These are phyloP conservation scores for Drosophila multiciliata DNA, from an alignment of 2,888 invertebrate species.

Conservation along the genomic window DNA sequence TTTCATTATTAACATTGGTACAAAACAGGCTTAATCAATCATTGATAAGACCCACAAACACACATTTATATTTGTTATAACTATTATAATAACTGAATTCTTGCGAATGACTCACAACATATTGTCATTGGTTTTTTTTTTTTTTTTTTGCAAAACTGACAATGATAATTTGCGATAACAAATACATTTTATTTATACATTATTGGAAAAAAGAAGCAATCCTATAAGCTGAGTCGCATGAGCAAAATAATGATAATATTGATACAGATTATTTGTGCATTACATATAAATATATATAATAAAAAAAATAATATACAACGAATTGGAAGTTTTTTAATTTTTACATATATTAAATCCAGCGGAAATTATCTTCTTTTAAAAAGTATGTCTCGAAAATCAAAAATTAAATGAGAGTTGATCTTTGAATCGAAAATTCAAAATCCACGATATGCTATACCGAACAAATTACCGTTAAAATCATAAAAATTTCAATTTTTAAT, in stretches of 20 bases:
- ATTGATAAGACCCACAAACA: slow-evolving; percentile 19
- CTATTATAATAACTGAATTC: slow-evolving; percentile 23
- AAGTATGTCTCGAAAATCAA: background rate
- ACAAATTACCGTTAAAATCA: background rate
- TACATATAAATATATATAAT: background rate
- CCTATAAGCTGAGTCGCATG: slow-evolving; percentile 45
- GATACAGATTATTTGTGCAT: background rate
- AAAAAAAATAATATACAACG: too few relatives aligned
- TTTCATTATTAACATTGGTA: slow-evolving; percentile 22
- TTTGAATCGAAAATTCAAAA: background rate
- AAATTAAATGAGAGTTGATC: background rate
- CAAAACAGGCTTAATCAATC: slow-evolving; percentile 38
- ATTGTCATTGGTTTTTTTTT: background rate
- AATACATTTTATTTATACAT: slow-evolving; percentile 3
- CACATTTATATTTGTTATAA: background rate
- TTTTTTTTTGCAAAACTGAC: slow-evolving; percentile 3
- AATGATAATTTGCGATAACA: slow-evolving; percentile 37
- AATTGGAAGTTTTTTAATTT: background rate
- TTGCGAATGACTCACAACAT: slow-evolving; percentile 34
- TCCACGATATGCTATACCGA: background rate
- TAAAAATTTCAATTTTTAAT: background rate
- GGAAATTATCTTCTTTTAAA: background rate
- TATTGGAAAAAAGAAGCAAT: slow-evolving; percentile 25
- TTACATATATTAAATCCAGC: background rate
- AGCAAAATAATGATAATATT: background rate